Evolutionary conservation across 2,113 vertebrate genomes (phyloP).

Genomic region (Piprites chloris): DNA sequence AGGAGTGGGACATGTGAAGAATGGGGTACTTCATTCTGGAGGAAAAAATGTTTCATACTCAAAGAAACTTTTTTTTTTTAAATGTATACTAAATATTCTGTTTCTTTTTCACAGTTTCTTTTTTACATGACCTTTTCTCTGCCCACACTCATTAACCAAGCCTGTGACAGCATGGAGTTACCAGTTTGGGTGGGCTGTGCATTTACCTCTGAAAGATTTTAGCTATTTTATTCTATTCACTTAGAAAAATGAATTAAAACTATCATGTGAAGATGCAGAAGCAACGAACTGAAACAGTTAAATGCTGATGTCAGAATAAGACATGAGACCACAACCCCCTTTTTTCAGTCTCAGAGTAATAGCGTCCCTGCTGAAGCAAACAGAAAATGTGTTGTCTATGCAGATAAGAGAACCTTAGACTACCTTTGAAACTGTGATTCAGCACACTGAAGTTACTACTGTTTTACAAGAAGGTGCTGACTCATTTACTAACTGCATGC

Average conservation of each 20-base stretch:
- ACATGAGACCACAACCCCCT: neutral
- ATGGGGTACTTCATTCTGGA: neutral
- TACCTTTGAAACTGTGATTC: slow-evolving; percentile 54
- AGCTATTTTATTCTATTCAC: too few species aligned
- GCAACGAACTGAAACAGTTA: slow-evolving; percentile 17
- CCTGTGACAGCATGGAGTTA: neutral
- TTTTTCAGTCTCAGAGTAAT: slow-evolving; percentile 12
- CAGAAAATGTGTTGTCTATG: slow-evolving; percentile 42
- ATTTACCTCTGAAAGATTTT: neutral
- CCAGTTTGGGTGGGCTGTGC: neutral
- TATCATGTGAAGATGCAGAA: neutral
- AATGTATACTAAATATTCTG: neutral
- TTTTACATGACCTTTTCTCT: neutral
- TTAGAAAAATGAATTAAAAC: neutral
- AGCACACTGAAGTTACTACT: slow-evolving; percentile 22
- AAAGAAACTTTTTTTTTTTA: neutral
- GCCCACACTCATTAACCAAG: neutral
- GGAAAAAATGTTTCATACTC: neutral
- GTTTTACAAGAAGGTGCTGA: slow-evolving; percentile 37
- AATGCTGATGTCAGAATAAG: slow-evolving; percentile 30
- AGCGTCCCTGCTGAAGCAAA: slow-evolving; percentile 37
- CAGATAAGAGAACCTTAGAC: slow-evolving; percentile 13
- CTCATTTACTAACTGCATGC: neutral
- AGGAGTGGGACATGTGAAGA: neutral
- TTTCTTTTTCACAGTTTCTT: neutral